phyloP scores from a whole-genome alignment of 1,140 invertebrate genomes.

The Hirudo medicinalis region DNA sequence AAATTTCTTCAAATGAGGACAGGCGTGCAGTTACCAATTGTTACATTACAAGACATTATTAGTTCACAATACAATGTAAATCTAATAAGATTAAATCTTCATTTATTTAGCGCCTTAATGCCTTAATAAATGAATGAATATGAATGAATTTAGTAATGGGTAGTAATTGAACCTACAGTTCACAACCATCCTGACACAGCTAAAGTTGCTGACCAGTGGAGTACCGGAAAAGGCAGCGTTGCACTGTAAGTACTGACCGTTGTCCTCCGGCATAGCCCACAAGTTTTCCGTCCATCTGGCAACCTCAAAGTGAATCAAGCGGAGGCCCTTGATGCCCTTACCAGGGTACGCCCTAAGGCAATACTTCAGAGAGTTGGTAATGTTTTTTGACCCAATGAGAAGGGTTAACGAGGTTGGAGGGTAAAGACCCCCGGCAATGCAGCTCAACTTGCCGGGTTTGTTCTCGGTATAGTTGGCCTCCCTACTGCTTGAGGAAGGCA shows the following conservation, averaged over 20 bases:
- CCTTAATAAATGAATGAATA: constrained; percentile 1
- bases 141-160: background rate
- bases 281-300: constrained; percentile 6
- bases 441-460: background rate
- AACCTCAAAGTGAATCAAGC: constrained; percentile 2
- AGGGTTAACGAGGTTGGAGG: background rate
- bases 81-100: too few relatives aligned
- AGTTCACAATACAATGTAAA: too few relatives aligned
- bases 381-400: background rate
- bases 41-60: too few relatives aligned
- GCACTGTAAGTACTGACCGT: background rate
- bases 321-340: background rate
- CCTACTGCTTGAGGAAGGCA: too few relatives aligned
- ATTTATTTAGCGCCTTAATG: background rate
- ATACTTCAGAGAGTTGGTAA: background rate
- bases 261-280: background rate
- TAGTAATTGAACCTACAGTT: background rate
- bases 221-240: background rate
- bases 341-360: background rate
- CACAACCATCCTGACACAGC: background rate
- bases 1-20: too few relatives aligned
- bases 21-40: too few relatives aligned
- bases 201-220: background rate
- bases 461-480: too few relatives aligned
- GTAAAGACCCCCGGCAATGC: background rate